Percentiles rank a stretch among this genome's conserved stretches.
Evolutionary conservation across 2,113 vertebrate species (phyloP).

Genomic region (Poecile atricapillus): DNA sequence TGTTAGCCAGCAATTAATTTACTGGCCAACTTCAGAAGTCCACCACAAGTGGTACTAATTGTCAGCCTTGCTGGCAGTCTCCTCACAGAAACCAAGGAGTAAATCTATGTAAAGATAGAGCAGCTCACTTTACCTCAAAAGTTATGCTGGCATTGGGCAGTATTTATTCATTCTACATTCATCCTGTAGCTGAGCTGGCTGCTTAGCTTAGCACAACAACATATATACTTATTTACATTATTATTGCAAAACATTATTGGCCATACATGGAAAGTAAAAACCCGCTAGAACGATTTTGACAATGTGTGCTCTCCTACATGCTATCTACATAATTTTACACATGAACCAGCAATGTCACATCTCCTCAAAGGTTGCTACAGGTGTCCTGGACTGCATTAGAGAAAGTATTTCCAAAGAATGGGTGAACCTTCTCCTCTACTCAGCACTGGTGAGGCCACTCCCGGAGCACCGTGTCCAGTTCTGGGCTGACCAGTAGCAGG

Average conservation of each 20-base stretch:
- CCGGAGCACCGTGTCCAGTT: background rate
- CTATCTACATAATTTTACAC: background rate
- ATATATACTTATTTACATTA: background rate
- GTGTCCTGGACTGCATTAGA: background rate
- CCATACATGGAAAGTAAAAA: background rate
- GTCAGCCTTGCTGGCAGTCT: background rate
- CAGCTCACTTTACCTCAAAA: background rate
- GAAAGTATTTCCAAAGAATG: background rate
- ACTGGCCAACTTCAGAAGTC: background rate
- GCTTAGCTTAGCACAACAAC: background rate
- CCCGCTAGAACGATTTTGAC: background rate
- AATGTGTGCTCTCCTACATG: background rate
- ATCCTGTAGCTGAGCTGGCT: background rate
- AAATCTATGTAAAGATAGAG: background rate
- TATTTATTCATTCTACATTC: background rate
- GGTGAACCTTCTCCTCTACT: background rate
- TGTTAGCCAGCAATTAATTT: slow-evolving; percentile 37
- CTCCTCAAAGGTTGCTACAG: background rate
- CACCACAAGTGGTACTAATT: background rate
- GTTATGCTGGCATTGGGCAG: background rate
- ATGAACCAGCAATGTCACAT: background rate
- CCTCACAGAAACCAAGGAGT: background rate
- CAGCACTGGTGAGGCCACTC: background rate
- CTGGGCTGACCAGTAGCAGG: background rate
- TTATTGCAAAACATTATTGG: background rate